These are phyloP conservation scores for Pyrgilauda ruficollis DNA, from an alignment of 2,113 vertebrate genomes.

Conservation along the genomic window DNA sequence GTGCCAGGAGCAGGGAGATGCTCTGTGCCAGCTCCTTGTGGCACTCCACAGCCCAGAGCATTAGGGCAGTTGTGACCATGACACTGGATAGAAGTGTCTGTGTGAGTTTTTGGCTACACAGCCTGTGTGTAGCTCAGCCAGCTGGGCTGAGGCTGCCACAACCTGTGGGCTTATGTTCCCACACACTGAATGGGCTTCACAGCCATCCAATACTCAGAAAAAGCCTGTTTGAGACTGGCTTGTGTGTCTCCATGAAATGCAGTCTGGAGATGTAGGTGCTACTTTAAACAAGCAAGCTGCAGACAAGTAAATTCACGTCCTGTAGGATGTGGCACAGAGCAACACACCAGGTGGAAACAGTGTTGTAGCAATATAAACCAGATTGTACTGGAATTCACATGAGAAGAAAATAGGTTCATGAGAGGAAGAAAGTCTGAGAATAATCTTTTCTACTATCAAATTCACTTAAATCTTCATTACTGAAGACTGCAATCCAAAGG, in stretches of 20 bases:
- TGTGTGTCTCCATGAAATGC: neutral
- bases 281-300: neutral
- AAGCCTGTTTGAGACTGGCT: neutral
- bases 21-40: neutral
- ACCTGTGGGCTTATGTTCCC: neutral
- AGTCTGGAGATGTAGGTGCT: neutral
- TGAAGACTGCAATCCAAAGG: neutral
- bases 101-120: neutral
- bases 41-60: fast-evolving
- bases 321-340: neutral
- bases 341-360: neutral
- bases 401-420: neutral
- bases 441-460: neutral
- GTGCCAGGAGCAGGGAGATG: neutral
- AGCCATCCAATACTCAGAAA: neutral
- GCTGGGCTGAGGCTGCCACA: neutral
- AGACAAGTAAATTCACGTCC: neutral
- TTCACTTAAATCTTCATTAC: neutral
- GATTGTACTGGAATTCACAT: neutral
- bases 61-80: fast-evolving
- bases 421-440: neutral
- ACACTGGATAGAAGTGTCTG: fast-evolving
- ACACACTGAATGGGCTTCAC: neutral
- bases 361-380: neutral
- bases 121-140: neutral